Base-by-base conservation (phyloP, 1,140 invertebrate species). In the Bombus consobrinus region DNA sequence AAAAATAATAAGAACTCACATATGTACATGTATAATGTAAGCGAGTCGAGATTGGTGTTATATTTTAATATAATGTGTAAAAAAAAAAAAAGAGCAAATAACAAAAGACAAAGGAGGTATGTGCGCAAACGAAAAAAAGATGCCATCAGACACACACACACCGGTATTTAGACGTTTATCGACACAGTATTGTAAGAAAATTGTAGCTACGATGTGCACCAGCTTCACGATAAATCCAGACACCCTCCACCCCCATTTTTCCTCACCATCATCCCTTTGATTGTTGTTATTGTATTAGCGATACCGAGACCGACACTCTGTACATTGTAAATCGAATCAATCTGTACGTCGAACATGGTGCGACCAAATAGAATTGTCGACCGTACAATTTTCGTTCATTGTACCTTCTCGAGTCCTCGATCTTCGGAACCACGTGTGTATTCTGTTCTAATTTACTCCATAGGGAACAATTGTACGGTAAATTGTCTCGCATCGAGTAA, bases 51-150 rank as follows among this genome's bases (percentile, higher is more conserved):
- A 89, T 90, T 84, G 89, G 85, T 89, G 89, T 91, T 91, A 91
- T 91, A 91, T 91, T 91, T 91, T 91, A 90, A 91, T 90, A 89
- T 90, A 87, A 90, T 90, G 72, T 90, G 88, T 88, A 82, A 66
- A 83, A 72, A 83, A 64, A 6, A 39, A 74, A 57, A 47, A 62
- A 62, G 64, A 83, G 64, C 59, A 47, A 80, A 64, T 68, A 76
- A 81, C 34, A 84, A 85, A 69, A 87, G 73, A 71, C 34, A 80
- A 87, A 43, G 6, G 64, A 74, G 57, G 57, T 87, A 74, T 85
- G 79, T 53, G 82, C 85, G 79, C 81, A 76, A 75, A 57, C 9
- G 34, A 34, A 72, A 71, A 59, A 37, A 62, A 34, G 32, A 85
- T 62, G 41, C 39, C 66, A 80, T 79, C 78, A 62, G 73, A 81